Evolutionary conservation across 1,140 invertebrate genomes (phyloP).

Genomic region (Trissolcus basalis): DNA sequence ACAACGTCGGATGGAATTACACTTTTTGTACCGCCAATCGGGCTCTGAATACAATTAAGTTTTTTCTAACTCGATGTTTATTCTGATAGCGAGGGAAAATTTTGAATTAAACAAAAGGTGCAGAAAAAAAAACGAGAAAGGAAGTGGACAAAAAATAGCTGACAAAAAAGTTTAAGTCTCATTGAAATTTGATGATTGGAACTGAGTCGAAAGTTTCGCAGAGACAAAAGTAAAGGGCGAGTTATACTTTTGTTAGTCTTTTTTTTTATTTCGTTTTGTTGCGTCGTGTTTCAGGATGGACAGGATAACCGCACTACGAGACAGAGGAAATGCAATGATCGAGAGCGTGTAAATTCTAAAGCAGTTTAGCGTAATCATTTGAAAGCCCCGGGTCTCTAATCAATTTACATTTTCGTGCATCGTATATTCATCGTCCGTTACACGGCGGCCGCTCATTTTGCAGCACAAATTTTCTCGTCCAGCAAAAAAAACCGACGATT

Average conservation of each 20-base stretch:
- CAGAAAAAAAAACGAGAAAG: too few species aligned
- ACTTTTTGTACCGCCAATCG: constrained; percentile 22
- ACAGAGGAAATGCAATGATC: constrained; percentile 31
- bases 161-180: too few species aligned
- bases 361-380: constrained; percentile 27
- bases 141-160: too few species aligned
- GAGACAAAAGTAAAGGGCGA: too few species aligned
- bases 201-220: too few species aligned
- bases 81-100: too few species aligned
- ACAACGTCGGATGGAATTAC: constrained; percentile 9
- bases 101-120: too few species aligned
- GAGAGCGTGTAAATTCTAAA: constrained; percentile 22
- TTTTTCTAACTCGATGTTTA: background rate
- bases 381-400: constrained; percentile 3
- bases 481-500: constrained; percentile 6
- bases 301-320: constrained; percentile 20
- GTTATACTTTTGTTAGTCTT: background rate
- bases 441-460: background rate
- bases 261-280: constrained; percentile 27
- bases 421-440: background rate
- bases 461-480: background rate
- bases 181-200: too few species aligned
- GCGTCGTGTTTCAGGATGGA: constrained; percentile 13
- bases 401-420: constrained; percentile 22
- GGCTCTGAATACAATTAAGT: constrained; percentile 5